Conservation (phyloP, 1,140 invertebrate genomes). For the Diorhabda elongata region DNA sequence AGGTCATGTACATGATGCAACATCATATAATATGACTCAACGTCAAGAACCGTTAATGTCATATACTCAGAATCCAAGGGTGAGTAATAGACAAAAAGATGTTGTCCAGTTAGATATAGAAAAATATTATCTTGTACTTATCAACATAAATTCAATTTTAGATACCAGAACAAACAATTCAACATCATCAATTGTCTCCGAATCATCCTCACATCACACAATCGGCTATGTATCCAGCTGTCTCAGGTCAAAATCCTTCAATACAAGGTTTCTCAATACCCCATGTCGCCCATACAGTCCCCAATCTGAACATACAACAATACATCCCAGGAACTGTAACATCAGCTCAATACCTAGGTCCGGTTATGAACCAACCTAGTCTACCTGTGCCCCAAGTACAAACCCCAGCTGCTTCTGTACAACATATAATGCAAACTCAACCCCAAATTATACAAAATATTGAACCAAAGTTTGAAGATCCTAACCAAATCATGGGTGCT, state of each 20-base stretch:
- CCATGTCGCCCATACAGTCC: background rate
- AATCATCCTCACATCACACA: background rate
- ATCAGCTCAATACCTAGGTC: background rate
- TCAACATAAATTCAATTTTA: too few species aligned
- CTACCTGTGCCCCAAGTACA: background rate
- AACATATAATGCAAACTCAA: background rate
- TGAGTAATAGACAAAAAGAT: too few species aligned
- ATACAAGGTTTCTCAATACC: background rate
- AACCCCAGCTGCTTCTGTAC: background rate
- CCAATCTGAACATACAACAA: background rate
- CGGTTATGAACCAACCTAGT: background rate
- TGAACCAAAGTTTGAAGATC: background rate
- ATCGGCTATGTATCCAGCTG: background rate
- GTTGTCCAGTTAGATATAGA: too few species aligned
- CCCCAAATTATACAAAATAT: background rate
- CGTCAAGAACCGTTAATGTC: too few species aligned
- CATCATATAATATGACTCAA: too few species aligned
- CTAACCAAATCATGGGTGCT: too few species aligned
- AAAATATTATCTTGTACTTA: too few species aligned
- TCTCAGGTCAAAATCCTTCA: background rate
- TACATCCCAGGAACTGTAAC: background rate
- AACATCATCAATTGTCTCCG: too few species aligned
- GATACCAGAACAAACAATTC: too few species aligned
- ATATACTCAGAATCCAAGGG: too few species aligned
- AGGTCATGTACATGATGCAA: too few species aligned